Percentiles rank a stretch among this genome's conserved stretches.
Conservation (phyloP, 2,888 invertebrate genomes). For the Mythimna lalbum region DNA sequence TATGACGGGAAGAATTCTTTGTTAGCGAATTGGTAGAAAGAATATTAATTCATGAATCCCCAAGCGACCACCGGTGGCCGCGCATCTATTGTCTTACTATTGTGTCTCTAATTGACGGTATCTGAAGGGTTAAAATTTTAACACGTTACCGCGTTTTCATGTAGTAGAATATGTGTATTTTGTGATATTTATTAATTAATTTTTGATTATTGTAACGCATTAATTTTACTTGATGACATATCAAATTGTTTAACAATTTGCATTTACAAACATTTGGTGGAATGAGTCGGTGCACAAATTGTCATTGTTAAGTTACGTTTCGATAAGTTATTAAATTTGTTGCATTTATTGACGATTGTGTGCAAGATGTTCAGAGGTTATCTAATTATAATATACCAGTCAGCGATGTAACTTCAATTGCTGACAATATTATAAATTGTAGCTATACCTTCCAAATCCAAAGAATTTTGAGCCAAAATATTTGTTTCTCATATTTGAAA, state of each 20-base stretch:
- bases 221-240: slow-evolving; percentile 68
- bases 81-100: too few species aligned
- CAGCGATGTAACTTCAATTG: neutral
- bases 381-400: slow-evolving; percentile 18
- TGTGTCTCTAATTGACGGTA: too few species aligned
- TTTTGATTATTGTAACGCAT: slow-evolving; percentile 39
- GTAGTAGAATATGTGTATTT: slow-evolving; percentile 68
- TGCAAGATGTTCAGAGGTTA: slow-evolving; percentile 41
- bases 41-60: too few species aligned
- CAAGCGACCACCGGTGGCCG: too few species aligned
- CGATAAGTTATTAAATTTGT: slow-evolving; percentile 69
- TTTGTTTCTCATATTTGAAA: slow-evolving; percentile 3
- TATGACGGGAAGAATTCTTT: slow-evolving; percentile 28
- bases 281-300: slow-evolving; percentile 74
- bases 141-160: slow-evolving; percentile 36
- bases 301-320: slow-evolving; percentile 66
- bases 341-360: slow-evolving; percentile 76
- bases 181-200: slow-evolving; percentile 73
- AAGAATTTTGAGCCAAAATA: slow-evolving; percentile 25
- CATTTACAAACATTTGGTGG: slow-evolving; percentile 66
- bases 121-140: too few species aligned
- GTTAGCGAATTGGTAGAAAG: slow-evolving; percentile 39
- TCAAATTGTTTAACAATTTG: slow-evolving; percentile 81
- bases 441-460: slow-evolving; percentile 7
- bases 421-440: neutral